Evolutionary conservation across 2,888 invertebrate genomes (phyloP), one percentile per base, ranked within the genome.

Genomic region (Drosophila anomelani): DNA sequence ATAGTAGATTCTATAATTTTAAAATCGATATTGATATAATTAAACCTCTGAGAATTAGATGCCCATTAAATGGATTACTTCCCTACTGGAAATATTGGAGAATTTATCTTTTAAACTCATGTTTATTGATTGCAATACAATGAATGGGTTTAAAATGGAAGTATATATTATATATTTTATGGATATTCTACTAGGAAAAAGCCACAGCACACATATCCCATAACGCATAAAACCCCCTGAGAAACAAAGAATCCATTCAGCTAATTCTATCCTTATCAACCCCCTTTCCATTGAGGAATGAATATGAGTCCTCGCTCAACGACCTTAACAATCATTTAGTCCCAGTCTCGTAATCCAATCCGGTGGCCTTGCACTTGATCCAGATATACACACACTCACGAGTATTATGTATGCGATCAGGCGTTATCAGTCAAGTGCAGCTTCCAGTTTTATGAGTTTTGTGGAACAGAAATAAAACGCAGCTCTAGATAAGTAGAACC

Each of bases 351-450:
- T 57, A 58, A 44, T 38, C 12, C 49, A 51, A 43, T 10, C 6
- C 49, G n/a, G 8, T 56, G 68, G 55, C 59, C 75, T 51, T 74
- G 76, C 56, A 75, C 74, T 74, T 74, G 68, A 20, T 59, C 46
- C 49, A 74, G 49, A 68, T 74, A 56, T 38, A 26, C 15, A 17
- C 32, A 23, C 5, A 20, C 17, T 29, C 29, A 23, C 17, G 38
- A 55, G 49, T 26, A 32, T 20, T 32, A n/a, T 63, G 36, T 23
- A 32, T 36, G 20, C 23, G 23, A 47, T 20, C 17, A 6, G 66
- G 13, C 23, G 38, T 43, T 55, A 71, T 71, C 67, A 75, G 72
- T 57, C 73, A 46, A 67, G 46, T 73, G 72, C 75, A 75, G 44
- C 57, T 57, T 57, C 39, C 68, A 68, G 57, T 57, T 56, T 36